Evolutionary conservation across 2,797 vertebrate genomes (phyloP), one percentile per base, ranked within the genome.

Genomic region (Cynodonichthys magdalenae): DNA sequence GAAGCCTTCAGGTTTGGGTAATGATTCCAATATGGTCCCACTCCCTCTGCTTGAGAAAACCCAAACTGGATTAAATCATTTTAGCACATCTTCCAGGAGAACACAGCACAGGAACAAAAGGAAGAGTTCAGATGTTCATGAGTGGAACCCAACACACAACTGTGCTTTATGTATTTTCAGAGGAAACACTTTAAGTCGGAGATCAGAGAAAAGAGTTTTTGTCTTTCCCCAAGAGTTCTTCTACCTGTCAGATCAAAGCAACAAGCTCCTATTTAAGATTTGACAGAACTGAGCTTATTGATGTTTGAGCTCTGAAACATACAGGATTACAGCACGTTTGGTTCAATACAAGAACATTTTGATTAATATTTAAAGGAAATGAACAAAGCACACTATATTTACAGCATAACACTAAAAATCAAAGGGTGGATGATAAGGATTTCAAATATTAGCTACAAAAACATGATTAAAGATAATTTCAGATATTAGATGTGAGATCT

Each of bases 1-100:
- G 71, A 20, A 55, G 56, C 9, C 0, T 59, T 47, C 36, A 69
- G 63, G 58, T 66, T 63, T 0, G 12, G n/a, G 2, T 72, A 82
- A 80, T 79, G 68, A 50, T 10, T 83, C 66, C 75, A 80, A 47
- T 41, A 56, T 79, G 79, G 42, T 28, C 58, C 60, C 29, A 17
- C 10, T 60, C 44, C 7, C 41, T 53, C 1, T 24, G 59, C 57
- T 46, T 54, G 44, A 14, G 20, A 5, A 31, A 36, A 56, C 76
- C 50, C 55, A 36, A 62, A 15, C 29, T 6, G n/a, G 51, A 44
- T 54, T 60, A 8, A 59, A 71, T n/a, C 4, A 12, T 44, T 71
- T 59, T 42, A 51, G n/a, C 15, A 29, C 48, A 12, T 19, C 63
- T 79, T 71, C 60, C 6, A 58, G 34, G 44, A 44, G 7, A 42